A percentile compares a stretch with the other conserved stretches of the same genome.
Evolutionary conservation across 1,140 invertebrate genomes (phyloP).

Genomic region (Hycleus cichorii): DNA sequence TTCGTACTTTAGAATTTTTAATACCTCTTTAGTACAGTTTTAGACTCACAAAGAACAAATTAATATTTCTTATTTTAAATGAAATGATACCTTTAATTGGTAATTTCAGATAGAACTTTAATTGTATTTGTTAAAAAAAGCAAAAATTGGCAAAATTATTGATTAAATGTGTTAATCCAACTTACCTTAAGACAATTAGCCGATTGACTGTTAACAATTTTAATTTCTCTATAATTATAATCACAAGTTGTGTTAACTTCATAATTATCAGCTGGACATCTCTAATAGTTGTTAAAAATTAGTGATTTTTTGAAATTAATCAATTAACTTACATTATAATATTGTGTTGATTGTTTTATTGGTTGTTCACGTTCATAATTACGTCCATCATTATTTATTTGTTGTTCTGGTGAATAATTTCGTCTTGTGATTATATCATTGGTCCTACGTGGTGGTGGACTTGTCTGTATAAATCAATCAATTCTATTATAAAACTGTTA

Average conservation of each 20-base stretch:
- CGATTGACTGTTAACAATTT: conserved; percentile 37
- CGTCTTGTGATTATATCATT: neutral
- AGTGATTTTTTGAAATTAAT: neutral
- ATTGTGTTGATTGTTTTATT: conserved; percentile 27
- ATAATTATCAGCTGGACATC: conserved; percentile 28
- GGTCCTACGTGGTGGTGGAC: conserved; percentile 25
- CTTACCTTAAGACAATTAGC: conserved; percentile 38
- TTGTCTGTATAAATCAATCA: conserved; percentile 15
- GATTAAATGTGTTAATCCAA: conserved; percentile 6
- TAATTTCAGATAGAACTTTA: no score
- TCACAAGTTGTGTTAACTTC: conserved; percentile 30
- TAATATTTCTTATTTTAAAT: no score
- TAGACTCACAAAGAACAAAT: no score
- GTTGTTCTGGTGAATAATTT: conserved; percentile 33
- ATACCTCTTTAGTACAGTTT: no score
- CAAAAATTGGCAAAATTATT: no score
- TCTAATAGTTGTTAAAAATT: conserved; percentile 8
- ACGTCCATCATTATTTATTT: conserved; percentile 28
- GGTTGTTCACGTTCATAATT: conserved; percentile 32
- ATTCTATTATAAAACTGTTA: neutral
- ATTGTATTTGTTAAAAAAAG: no score
- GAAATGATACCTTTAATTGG: no score
- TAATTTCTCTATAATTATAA: conserved; percentile 31
- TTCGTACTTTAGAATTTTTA: no score
- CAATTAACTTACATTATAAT: conserved; percentile 34